Percentiles rank a stretch among this genome's conserved stretches.
phyloP scores from a whole-genome alignment of 2,797 vertebrate species.

The Myotis daubentonii region DNA sequence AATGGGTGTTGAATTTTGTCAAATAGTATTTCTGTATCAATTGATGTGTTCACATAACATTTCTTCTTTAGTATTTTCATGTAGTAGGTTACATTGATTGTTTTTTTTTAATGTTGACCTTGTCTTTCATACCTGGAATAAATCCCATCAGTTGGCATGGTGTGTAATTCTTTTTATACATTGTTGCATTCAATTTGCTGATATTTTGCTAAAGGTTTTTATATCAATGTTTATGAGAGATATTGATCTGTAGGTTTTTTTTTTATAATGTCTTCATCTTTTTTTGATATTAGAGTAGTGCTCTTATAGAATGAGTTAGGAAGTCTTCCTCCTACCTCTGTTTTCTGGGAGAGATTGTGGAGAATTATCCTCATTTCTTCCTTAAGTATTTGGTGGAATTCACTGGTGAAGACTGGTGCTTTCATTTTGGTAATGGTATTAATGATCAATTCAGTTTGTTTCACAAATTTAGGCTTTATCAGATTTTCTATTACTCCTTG shows the following conservation, averaged over 20 bases:
- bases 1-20: not conserved
- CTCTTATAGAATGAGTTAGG: no score
- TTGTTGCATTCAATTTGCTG: no score
- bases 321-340: no score
- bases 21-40: not conserved
- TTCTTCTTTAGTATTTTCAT: constrained; percentile 12
- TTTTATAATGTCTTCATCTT: no score
- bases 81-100: not conserved
- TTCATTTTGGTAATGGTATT: not conserved
- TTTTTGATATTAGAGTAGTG: no score
- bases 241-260: no score
- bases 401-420: not conserved
- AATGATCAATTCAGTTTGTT: not conserved
- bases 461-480: not conserved
- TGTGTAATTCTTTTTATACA: not conserved
- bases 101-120: not conserved
- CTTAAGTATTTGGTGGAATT: no score
- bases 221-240: no score
- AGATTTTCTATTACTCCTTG: not conserved
- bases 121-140: not conserved
- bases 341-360: no score
- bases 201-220: no score
- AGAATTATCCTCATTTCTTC: no score
- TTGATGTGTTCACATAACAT: not conserved
- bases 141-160: not conserved